Evolutionary conservation across 2,888 invertebrate genomes (phyloP).

Genomic region (Lasioglossum pauxillum): DNA sequence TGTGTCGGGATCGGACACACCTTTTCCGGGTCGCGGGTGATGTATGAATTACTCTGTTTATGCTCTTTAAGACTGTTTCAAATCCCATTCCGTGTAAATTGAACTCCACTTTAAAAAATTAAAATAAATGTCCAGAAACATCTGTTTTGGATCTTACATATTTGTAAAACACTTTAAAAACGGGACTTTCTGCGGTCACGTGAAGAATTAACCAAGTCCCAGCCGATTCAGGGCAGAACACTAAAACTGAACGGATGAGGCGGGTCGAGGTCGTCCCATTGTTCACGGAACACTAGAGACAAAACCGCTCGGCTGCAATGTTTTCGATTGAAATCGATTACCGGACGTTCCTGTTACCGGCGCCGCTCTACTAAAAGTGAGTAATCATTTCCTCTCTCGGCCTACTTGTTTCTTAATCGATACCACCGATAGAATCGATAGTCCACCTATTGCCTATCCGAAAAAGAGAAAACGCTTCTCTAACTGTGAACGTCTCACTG

Average conservation of each 20-base stretch:
- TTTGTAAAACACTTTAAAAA: neutral
- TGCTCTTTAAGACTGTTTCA: neutral
- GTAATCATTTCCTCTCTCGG: conserved; percentile 45
- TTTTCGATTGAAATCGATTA: conserved; percentile 64
- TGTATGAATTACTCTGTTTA: neutral
- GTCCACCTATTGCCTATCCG: neutral
- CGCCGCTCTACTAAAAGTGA: conserved; percentile 29
- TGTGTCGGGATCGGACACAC: conserved; percentile 9
- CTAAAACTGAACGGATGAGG: conserved; percentile 76
- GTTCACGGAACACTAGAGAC: conserved; percentile 53
- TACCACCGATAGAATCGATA: neutral
- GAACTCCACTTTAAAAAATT: neutral
- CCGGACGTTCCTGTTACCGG: conserved; percentile 51
- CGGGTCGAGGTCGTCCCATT: conserved; percentile 74
- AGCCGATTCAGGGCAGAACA: conserved; percentile 18
- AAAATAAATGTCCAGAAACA: neutral
- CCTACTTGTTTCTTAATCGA: conserved; percentile 27
- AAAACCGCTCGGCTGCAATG: conserved; percentile 40
- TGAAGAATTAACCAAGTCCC: conserved; percentile 14
- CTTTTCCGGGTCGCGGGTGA: conserved; percentile 33
- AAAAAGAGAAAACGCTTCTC: neutral
- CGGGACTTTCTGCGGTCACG: neutral
- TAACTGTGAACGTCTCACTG: neutral
- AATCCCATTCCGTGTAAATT: neutral
- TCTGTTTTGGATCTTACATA: neutral